Evolutionary conservation across 2,113 vertebrate genomes (phyloP).

Genomic region (Pardalotus punctatus): DNA sequence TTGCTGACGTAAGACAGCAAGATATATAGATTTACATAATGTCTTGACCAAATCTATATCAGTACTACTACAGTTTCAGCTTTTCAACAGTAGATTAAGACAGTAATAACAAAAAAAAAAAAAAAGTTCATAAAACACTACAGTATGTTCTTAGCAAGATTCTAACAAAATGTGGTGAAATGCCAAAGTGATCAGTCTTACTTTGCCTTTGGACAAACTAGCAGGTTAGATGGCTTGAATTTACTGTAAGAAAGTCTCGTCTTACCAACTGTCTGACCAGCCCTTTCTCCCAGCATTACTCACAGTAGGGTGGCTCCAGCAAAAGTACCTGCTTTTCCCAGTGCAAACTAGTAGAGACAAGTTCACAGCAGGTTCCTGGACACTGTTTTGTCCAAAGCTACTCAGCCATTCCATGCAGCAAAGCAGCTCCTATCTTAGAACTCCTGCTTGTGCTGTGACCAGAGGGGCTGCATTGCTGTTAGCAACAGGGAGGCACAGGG

Average conservation of each 20-base stretch:
- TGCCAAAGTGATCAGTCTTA: background rate
- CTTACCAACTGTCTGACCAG: background rate
- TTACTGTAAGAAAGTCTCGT: background rate
- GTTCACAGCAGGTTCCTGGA: background rate
- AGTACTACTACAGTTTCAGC: background rate
- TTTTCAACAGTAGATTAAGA: background rate
- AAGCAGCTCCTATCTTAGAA: background rate
- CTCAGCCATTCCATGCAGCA: background rate
- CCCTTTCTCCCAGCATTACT: background rate
- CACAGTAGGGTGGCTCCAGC: background rate
- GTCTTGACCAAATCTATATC: background rate
- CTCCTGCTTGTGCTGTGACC: background rate
- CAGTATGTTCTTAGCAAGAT: background rate
- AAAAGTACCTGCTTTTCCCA: background rate
- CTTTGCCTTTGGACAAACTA: background rate
- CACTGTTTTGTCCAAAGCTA: background rate
- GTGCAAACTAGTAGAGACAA: background rate
- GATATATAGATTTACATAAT: background rate
- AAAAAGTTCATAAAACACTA: background rate
- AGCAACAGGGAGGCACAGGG: background rate
- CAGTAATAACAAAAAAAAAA: background rate
- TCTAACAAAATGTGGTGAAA: conserved; percentile 13
- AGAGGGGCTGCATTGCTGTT: background rate
- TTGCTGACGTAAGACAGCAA: background rate
- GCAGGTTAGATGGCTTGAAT: background rate